A percentile compares a stretch with the other conserved stretches of the same genome.
phyloP scores from a whole-genome alignment of 92 coral and sea anemone genomes.

The Porites cylindrica region DNA sequence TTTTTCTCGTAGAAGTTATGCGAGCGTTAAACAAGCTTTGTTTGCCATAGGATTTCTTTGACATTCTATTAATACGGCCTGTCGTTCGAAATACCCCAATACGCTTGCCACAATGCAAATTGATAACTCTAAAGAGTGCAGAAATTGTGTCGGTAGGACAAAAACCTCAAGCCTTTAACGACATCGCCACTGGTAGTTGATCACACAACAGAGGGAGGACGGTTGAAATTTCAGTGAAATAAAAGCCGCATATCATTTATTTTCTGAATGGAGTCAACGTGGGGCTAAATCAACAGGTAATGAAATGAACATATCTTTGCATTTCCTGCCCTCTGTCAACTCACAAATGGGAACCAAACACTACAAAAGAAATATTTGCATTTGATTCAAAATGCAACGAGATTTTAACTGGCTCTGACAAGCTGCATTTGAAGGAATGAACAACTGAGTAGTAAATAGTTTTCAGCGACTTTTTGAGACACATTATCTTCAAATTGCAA shows the following conservation, averaged over 20 bases:
- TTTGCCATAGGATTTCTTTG: constrained; percentile 32
- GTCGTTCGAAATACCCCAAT: constrained; percentile 6
- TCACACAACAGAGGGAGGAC: not conserved
- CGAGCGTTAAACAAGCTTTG: constrained; percentile 7
- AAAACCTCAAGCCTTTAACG: not conserved
- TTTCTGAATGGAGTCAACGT: not conserved
- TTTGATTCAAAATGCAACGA: not conserved
- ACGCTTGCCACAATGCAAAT: not conserved
- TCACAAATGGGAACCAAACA: not conserved
- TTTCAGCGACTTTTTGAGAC: no score
- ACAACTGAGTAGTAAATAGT: no score
- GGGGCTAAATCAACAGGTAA: constrained; percentile 37
- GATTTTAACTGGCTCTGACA: not conserved
- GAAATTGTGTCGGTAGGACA: not conserved
- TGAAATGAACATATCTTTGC: not conserved
- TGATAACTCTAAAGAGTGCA: not conserved
- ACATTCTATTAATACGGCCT: constrained; percentile 25
- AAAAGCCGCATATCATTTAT: constrained; percentile 17
- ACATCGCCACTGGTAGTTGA: not conserved
- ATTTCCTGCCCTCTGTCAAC: constrained; percentile 2
- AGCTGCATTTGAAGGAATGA: no score
- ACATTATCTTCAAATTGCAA: no score
- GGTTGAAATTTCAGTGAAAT: constrained; percentile 10
- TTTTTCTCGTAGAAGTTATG: constrained; percentile 15
- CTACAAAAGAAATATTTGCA: not conserved